Percentiles rank a stretch among this genome's conserved stretches.
Evolutionary conservation across 2,888 invertebrate species (phyloP).

Genomic region (Dicycla oo): DNA sequence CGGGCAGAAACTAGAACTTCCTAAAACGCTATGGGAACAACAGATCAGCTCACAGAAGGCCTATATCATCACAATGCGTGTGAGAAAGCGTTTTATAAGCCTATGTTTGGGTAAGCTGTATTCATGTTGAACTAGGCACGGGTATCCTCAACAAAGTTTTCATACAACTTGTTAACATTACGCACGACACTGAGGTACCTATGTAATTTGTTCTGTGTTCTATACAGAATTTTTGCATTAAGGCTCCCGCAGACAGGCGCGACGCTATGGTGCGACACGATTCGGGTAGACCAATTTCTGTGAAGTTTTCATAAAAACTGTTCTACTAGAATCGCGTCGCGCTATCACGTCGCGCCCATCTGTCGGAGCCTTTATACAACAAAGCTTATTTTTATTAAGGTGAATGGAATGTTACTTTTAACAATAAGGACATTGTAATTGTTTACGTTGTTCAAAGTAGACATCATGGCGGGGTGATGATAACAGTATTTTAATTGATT

Average conservation of each 20-base stretch:
- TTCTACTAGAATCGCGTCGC: too few species aligned
- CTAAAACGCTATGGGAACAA: not conserved
- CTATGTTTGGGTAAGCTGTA: not conserved
- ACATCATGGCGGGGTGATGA: slow-evolving; percentile 47
- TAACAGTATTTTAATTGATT: slow-evolving; percentile 29
- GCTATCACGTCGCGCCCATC: too few species aligned
- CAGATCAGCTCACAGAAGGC: not conserved
- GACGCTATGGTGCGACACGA: too few species aligned
- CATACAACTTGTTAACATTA: not conserved
- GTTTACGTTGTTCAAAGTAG: slow-evolving; percentile 32
- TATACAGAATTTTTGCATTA: not conserved
- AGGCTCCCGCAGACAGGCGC: too few species aligned
- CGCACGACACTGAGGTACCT: not conserved
- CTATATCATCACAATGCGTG: not conserved
- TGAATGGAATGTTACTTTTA: not conserved
- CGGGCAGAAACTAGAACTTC: not conserved
- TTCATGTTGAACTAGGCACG: too few species aligned
- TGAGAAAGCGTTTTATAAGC: not conserved
- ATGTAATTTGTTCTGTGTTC: not conserved
- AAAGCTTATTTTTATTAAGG: slow-evolving; percentile 13
- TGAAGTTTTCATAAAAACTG: too few species aligned
- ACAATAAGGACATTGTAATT: slow-evolving; percentile 25
- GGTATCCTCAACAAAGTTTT: not conserved
- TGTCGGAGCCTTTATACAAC: not conserved
- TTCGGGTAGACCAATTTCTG: too few species aligned